A percentile compares a stretch with the other conserved stretches of the same genome.
These are phyloP conservation scores for Murina feae DNA, from an alignment of 2,113 vertebrate genomes.

Conservation along the genomic window DNA sequence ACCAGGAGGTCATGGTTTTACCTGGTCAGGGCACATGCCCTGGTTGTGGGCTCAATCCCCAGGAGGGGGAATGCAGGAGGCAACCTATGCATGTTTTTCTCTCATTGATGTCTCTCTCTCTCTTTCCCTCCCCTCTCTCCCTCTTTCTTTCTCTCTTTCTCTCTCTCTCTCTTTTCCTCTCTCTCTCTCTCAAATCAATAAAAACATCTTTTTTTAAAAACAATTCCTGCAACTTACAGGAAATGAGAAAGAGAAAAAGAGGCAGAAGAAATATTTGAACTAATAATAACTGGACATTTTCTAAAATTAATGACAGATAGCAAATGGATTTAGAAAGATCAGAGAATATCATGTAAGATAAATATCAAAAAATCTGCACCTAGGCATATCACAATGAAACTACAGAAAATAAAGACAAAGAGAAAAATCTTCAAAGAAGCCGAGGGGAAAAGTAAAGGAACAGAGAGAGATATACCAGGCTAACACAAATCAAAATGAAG, in stretches of 20 bases:
- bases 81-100: too few relatives aligned
- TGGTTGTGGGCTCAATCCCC: too few relatives aligned
- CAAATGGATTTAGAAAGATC: neutral
- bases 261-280: neutral
- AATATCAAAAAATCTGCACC: neutral
- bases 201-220: too few relatives aligned
- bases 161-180: too few relatives aligned
- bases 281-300: neutral
- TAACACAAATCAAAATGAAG: slow-evolving; percentile 12
- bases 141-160: too few relatives aligned
- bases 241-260: neutral
- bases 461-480: neutral
- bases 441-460: neutral
- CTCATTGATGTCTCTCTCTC: too few relatives aligned
- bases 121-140: too few relatives aligned
- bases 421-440: neutral
- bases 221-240: neutral
- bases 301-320: neutral
- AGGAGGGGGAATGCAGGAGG: too few relatives aligned
- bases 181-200: too few relatives aligned
- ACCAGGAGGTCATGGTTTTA: too few relatives aligned
- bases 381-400: neutral
- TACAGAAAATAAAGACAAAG: neutral
- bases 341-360: neutral
- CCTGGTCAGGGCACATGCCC: too few relatives aligned